Evolutionary conservation across 2,797 vertebrate genomes (phyloP).

Genomic region (Pipistrellus pygmaeus): DNA sequence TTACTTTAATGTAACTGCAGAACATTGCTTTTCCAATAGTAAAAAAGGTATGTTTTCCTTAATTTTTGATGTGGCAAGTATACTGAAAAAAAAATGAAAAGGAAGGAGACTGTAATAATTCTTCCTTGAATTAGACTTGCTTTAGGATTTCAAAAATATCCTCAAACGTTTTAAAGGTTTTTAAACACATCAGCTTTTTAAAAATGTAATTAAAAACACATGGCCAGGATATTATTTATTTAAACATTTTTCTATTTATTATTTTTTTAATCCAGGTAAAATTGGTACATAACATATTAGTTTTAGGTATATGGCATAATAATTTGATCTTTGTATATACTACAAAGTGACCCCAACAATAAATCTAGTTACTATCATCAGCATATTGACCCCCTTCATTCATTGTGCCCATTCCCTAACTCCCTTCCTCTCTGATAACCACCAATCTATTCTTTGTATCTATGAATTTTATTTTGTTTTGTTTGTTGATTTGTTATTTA

Average conservation of each 20-base stretch:
- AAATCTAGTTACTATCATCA: background rate
- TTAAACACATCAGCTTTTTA: slow-evolving; percentile 5
- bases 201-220: background rate
- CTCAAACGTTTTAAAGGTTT: background rate
- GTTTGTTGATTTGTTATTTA: background rate
- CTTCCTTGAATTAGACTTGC: slow-evolving; percentile 1
- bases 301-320: background rate
- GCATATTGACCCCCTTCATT: background rate
- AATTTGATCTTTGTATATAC: background rate
- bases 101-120: background rate
- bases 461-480: background rate
- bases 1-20: background rate
- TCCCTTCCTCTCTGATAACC: background rate
- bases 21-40: slow-evolving; percentile 39
- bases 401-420: background rate
- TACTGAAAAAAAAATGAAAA: slow-evolving; percentile 54
- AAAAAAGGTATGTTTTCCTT: background rate
- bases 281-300: background rate
- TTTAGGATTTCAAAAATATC: slow-evolving; percentile 17
- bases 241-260: background rate
- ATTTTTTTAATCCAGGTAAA: background rate
- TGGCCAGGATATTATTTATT: background rate
- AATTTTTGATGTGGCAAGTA: background rate
- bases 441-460: background rate
- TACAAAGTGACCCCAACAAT: background rate